Evolutionary conservation across 1,140 invertebrate genomes (phyloP), one percentile per base, ranked within the genome.

Genomic region (Drosophila kepulauana): DNA sequence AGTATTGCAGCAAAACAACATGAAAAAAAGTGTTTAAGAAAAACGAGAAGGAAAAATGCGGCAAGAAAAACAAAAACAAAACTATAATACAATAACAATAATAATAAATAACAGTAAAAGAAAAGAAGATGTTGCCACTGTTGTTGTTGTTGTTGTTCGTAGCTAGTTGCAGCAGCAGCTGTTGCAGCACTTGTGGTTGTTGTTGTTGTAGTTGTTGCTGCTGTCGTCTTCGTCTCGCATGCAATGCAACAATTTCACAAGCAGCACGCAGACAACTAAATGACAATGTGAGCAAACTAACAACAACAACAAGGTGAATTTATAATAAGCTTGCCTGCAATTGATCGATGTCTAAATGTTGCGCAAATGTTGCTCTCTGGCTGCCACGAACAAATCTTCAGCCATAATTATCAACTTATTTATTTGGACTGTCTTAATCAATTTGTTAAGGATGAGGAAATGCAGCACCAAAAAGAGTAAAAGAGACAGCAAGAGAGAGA

Each of bases 401-500:
- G 41, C 78, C 74, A 8, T 88, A 88, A 81, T 88, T 89, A 88
- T 82, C 68, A 87, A 88, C 82, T 87, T 87, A 86, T 87, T 87
- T 87, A 87, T 87, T 87, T 87, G 82, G 71, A 89, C 81, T 88
- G 85, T 89, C 85, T 79, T 89, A 88, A 88, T 88, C 85, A 88
- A 88, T 88, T 88, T 88, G 85, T 70, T 88, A 89, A 89, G 86
- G 81, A 88, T 88, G 85, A 89, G 84, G 84, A 88, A 88, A 88
- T 84, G 84, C 56, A 48, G 56, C 13, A 8, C 7, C 35, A 38
- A 33, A 33, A 8, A 5, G 33, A 5, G 33, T 8, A 0, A 5
- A 8, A 33, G 33, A 33, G 35, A 38, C 7, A 38, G 35, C 1
- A 8, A 38, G 35, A 38, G 2, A 2, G 35, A 38, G 35, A 38